Percentiles rank a stretch among this genome's conserved stretches.
Conservation (phyloP, 2,888 invertebrate genomes). For the Beris morrisii region DNA sequence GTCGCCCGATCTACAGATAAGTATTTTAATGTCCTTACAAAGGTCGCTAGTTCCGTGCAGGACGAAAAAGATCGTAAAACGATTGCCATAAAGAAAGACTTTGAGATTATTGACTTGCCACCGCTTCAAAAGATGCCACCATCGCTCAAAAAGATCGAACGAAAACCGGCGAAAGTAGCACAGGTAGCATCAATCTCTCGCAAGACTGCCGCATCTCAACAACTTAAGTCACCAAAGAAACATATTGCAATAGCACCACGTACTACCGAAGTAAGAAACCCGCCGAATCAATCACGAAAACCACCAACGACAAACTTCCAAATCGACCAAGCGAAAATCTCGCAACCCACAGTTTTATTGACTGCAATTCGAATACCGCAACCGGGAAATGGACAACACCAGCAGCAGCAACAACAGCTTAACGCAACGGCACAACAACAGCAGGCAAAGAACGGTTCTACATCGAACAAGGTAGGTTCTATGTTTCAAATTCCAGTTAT, state of each 20-base stretch:
- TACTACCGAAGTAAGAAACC: conserved; percentile 49
- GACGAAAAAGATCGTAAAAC: conserved; percentile 23
- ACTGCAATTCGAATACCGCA: conserved; percentile 62
- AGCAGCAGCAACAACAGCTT: conserved; percentile 35
- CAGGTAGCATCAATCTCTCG: conserved; percentile 56
- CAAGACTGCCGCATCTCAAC: conserved; percentile 48
- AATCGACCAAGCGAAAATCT: conserved; percentile 44
- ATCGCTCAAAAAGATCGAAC: conserved; percentile 55
- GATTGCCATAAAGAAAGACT: conserved; percentile 33
- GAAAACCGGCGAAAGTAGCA: conserved; percentile 55
- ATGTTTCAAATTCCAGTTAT: conserved; percentile 63
- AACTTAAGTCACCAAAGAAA: conserved; percentile 51
- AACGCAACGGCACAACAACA: conserved; percentile 27
- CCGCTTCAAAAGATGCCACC: conserved; percentile 48
- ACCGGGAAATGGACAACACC: conserved; percentile 32
- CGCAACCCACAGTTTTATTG: conserved; percentile 62
- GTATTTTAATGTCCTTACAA: conserved; percentile 50
- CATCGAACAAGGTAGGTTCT: conserved; percentile 50
- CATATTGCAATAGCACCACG: conserved; percentile 56
- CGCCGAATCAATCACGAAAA: conserved; percentile 34
- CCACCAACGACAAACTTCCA: conserved; percentile 33
- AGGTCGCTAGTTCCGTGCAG: conserved; percentile 18
- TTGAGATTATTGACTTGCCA: conserved; percentile 30
- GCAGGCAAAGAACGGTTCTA: conserved; percentile 19
- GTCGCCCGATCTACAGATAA: conserved; percentile 45